phyloP scores from a whole-genome alignment of 2,113 vertebrate genomes.

The Amazona vittata region DNA sequence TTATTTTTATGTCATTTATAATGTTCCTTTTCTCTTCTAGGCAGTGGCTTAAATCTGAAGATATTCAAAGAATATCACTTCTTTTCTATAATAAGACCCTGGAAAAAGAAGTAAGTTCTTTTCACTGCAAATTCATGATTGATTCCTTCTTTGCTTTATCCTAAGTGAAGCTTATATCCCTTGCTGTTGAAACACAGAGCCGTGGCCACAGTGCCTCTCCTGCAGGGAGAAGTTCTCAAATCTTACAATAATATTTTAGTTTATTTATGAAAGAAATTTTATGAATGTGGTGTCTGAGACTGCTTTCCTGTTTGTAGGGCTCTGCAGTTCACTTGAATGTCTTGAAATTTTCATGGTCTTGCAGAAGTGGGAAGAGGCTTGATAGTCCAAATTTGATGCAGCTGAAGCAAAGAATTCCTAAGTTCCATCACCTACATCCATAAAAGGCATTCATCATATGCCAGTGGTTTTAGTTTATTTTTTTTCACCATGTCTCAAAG shows the following conservation, averaged over 20 bases:
- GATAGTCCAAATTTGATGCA: background rate
- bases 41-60: slow-evolving; percentile 98
- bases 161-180: background rate
- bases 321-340: background rate
- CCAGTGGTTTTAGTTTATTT: background rate
- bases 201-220: background rate
- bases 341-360: background rate
- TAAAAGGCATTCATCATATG: background rate
- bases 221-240: background rate
- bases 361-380: background rate
- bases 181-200: background rate
- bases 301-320: background rate
- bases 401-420: background rate
- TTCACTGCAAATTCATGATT: background rate
- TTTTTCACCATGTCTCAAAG: background rate
- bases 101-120: slow-evolving; percentile 91
- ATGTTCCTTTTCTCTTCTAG: slow-evolving; percentile 71
- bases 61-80: slow-evolving; percentile 96
- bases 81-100: slow-evolving; percentile 95
- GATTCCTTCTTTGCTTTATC: background rate
- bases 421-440: background rate
- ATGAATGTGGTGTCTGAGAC: background rate
- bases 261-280: background rate
- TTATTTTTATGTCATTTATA: background rate
- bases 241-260: background rate